These are phyloP conservation scores for Misgurnus mizolepis DNA, from an alignment of 2,113 vertebrate species.

Conservation along the genomic window DNA sequence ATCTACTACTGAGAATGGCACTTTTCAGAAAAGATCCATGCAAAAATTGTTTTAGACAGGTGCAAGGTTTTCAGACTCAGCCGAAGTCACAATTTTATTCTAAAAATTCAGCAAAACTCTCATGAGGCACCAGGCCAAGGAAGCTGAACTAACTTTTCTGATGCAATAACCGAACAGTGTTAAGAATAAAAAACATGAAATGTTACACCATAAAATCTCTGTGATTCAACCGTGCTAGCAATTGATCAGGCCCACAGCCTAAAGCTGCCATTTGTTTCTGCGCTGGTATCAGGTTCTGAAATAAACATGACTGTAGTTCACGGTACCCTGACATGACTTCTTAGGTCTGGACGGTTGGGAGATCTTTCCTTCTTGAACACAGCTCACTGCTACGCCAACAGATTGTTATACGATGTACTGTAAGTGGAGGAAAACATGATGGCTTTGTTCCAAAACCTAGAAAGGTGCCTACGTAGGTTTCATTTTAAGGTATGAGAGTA, in stretches of 20 bases:
- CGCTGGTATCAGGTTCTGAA: neutral
- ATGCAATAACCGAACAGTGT: slow-evolving; percentile 7
- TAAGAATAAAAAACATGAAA: slow-evolving; percentile 12
- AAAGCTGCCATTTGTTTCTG: slow-evolving; percentile 21
- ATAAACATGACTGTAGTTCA: neutral
- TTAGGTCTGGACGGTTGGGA: neutral
- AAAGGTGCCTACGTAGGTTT: neutral
- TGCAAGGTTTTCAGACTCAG: neutral
- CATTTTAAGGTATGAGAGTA: too few species aligned
- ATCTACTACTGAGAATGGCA: neutral
- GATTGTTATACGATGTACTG: slow-evolving; percentile 35
- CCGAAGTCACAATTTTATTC: slow-evolving; percentile 2
- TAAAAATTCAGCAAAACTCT: neutral
- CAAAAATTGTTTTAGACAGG: neutral
- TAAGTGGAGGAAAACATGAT: slow-evolving; percentile 48
- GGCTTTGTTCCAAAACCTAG: neutral
- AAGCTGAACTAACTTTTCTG: slow-evolving; percentile 22
- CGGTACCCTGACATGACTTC: slow-evolving; percentile 17
- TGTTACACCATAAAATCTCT: slow-evolving; percentile 4
- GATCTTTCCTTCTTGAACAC: slow-evolving; percentile 16
- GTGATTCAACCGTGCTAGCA: neutral
- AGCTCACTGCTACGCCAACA: slow-evolving; percentile 23
- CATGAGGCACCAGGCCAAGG: neutral
- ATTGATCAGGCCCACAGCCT: slow-evolving; percentile 28
- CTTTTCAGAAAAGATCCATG: neutral